Evolutionary conservation across 2,888 invertebrate species (phyloP), one percentile per base, ranked within the genome.

Genomic region (Acronicta aceris): DNA sequence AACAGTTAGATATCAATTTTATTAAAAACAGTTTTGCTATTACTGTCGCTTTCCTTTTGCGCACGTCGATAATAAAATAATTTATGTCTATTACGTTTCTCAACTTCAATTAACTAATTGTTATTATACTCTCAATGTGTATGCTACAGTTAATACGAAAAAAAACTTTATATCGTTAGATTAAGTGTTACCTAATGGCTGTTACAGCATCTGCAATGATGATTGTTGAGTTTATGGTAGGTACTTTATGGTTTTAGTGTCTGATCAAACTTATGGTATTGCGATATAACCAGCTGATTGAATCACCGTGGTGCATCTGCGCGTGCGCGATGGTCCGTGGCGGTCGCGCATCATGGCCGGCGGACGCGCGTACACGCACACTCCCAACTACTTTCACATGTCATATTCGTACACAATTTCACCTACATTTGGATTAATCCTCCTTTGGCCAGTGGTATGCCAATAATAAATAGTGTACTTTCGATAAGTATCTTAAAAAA

Each of bases 361-460:
- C 82, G 82, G 81, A 81, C 83, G 78, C 79, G 64, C 65, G 77
- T 81, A 80, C 82, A 81, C 82, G 78, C 85, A 79, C 80, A 68
- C 68, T 68, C 76, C 78, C 59, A 71, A 83, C 78, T 88, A 90
- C 91, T 92, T 92, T 93, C 92, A 89, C 91, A 88, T 90, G 85
- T 78, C 79, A 83, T 81, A 79, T 85, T 79, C 51, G 61, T 77
- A 80, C 72, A 78, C 79, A 88, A 83, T 91, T 90, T 90, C 87
- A 89, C 89, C 89, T 82, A 89, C 84, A 86, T 90, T 79, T 80
- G 61, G 67, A 78, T 78, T 74, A 71, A 79, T 81, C 79, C 74
- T 75, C 79, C 71, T 73, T 77, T 62, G 63, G 63, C 54, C 70
- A 69, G 65, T 71, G 61, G 73, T 72, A 67, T 71, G 65, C 68